Evolutionary conservation across 2,888 invertebrate species (phyloP).

Genomic region (Hirtodrosophila trivittata): DNA sequence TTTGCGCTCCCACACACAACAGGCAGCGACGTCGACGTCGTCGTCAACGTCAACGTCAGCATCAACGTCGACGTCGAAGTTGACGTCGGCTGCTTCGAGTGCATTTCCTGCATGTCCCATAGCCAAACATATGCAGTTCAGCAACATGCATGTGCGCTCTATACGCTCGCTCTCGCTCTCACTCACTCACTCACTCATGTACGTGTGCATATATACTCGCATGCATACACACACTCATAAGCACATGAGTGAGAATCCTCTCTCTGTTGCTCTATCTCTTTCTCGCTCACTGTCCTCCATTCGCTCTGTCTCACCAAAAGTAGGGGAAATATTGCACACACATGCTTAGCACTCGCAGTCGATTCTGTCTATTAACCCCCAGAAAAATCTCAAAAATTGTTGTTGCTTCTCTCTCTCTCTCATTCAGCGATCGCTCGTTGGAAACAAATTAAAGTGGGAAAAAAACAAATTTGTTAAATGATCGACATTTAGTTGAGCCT

Average conservation of each 20-base stretch:
- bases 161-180: conserved; percentile 34
- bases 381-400: not conserved
- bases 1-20: conserved; percentile 41
- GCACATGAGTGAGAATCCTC: conserved; percentile 32
- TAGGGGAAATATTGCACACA: conserved; percentile 75
- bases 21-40: conserved; percentile 13
- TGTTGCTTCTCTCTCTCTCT: not conserved
- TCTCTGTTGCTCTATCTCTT: no score
- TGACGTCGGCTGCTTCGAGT: conserved; percentile 27
- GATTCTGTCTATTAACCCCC: conserved; percentile 5
- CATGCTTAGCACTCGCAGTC: conserved; percentile 30
- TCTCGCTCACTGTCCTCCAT: conserved; percentile 35
- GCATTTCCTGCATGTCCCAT: conserved; percentile 62
- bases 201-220: conserved; percentile 5
- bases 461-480: no score
- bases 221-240: conserved; percentile 17
- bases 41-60: conserved; percentile 1
- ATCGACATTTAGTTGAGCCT: no score
- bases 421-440: no score
- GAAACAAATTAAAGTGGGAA: no score
- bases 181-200: conserved; percentile 9
- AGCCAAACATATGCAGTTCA: conserved; percentile 53
- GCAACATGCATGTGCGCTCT: conserved; percentile 53
- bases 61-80: conserved; percentile 6
- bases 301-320: conserved; percentile 55